phyloP scores from a whole-genome alignment of 1,140 invertebrate genomes.

The Trichogramma pretiosum region DNA sequence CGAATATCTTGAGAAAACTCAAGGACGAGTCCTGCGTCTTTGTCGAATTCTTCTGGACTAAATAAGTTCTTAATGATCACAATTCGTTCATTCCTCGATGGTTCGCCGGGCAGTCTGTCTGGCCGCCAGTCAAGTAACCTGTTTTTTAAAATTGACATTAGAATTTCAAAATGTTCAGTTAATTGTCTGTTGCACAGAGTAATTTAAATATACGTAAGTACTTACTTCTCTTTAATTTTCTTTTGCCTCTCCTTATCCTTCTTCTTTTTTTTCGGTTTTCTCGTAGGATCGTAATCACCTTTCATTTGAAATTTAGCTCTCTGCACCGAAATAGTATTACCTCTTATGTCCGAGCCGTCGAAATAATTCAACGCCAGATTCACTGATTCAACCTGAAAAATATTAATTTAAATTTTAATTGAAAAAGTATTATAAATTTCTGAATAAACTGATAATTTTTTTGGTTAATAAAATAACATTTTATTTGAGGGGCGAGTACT shows the following conservation, averaged over 20 bases:
- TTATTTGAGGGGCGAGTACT: no score
- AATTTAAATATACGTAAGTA: conserved; percentile 7
- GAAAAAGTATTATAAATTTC: not conserved
- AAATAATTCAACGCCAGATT: conserved; percentile 85
- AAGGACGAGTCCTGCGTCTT: conserved; percentile 76
- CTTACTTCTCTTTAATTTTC: conserved; percentile 86
- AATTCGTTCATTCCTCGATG: conserved; percentile 78
- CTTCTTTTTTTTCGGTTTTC: conserved; percentile 88
- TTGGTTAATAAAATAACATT: no score
- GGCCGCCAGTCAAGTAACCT: conserved; percentile 94
- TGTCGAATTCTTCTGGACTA: conserved; percentile 80
- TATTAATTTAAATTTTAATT: not conserved
- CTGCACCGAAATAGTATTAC: conserved; percentile 78
- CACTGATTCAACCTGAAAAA: conserved; percentile 78
- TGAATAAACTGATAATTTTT: no score
- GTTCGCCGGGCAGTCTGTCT: conserved; percentile 76
- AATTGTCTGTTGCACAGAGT: not conserved
- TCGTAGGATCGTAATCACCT: conserved; percentile 85
- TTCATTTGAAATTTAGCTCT: conserved; percentile 91
- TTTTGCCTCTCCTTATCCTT: conserved; percentile 86
- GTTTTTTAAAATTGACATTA: conserved; percentile 22
- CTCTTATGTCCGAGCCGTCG: conserved; percentile 77
- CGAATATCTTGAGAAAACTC: conserved; percentile 87
- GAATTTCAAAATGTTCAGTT: not conserved
- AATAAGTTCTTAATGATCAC: conserved; percentile 95